phyloP scores from a whole-genome alignment of 2,888 invertebrate genomes.

The Podotricha telesiphe region DNA sequence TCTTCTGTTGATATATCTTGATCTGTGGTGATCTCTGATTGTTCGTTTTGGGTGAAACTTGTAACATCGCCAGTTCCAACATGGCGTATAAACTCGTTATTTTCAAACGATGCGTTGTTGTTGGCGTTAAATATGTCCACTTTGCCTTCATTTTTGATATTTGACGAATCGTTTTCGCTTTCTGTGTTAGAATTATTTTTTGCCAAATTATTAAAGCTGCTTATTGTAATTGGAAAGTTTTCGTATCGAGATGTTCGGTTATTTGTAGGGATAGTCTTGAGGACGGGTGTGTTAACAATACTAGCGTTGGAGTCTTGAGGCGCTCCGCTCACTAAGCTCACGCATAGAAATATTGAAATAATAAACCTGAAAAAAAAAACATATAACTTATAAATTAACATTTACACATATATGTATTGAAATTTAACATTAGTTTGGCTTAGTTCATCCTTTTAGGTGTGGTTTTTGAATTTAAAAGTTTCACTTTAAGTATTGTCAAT shows the following conservation, averaged over 20 bases:
- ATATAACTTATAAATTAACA: constrained; percentile 1
- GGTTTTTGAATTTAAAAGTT: too few relatives aligned
- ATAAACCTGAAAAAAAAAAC: constrained; percentile 56
- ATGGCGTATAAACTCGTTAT: constrained; percentile 25
- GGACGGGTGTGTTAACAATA: constrained; percentile 54
- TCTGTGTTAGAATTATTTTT: constrained; percentile 40
- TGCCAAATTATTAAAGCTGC: constrained; percentile 13
- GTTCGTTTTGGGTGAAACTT: constrained; percentile 38
- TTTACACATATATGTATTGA: too few relatives aligned
- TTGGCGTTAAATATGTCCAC: constrained; percentile 52
- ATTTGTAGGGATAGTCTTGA: background rate
- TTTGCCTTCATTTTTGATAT: background rate
- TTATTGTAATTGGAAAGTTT: constrained; percentile 19
- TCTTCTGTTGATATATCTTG: constrained; percentile 29
- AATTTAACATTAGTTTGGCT: too few relatives aligned
- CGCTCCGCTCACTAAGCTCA: constrained; percentile 53
- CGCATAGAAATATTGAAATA: constrained; percentile 54
- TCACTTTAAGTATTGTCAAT: too few relatives aligned
- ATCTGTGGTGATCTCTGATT: constrained; percentile 40
- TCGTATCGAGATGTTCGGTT: constrained; percentile 4
- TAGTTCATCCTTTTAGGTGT: too few relatives aligned
- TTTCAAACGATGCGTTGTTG: constrained; percentile 40
- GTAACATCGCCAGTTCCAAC: constrained; percentile 37
- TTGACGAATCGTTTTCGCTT: background rate
- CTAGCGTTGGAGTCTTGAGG: constrained; percentile 60